A percentile compares a stretch with the other conserved stretches of the same genome.
Conservation (phyloP, 2,113 vertebrate genomes). For the Sardina pilchardus region DNA sequence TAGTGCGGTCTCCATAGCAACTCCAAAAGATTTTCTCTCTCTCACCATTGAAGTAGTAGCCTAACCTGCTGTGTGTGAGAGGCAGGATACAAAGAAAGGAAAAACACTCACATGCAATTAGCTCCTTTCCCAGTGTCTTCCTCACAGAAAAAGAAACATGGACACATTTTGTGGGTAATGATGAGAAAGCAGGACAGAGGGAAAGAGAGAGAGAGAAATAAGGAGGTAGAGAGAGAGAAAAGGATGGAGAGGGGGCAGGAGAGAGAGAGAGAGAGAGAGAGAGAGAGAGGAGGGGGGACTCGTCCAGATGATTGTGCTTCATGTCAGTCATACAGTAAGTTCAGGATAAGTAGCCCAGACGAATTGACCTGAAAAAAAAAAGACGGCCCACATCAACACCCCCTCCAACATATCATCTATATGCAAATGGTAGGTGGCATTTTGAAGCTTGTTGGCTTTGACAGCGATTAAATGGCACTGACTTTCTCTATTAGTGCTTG, state of each 20-base stretch:
- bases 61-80: background rate
- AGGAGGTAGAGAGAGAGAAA: constrained; percentile 7
- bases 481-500: constrained; percentile 57
- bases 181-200: background rate
- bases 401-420: constrained; percentile 55
- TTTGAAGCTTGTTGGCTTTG: constrained; percentile 55
- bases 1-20: constrained; percentile 50
- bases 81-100: background rate
- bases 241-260: background rate
- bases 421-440: constrained; percentile 63
- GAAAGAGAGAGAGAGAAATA: background rate
- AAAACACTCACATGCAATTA: constrained; percentile 12
- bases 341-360: constrained; percentile 44
- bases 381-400: constrained; percentile 20
- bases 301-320: constrained; percentile 32
- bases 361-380: constrained; percentile 33
- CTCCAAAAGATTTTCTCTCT: constrained; percentile 38
- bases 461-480: constrained; percentile 58
- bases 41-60: constrained; percentile 5
- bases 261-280: constrained; percentile 11
- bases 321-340: constrained; percentile 35
- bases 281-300: background rate
- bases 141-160: background rate
- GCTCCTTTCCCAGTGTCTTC: background rate
- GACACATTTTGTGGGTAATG: background rate